A percentile compares a stretch with the other conserved stretches of the same genome.
Evolutionary conservation across 2,797 vertebrate species (phyloP).

Genomic region (Siniperca obscura): DNA sequence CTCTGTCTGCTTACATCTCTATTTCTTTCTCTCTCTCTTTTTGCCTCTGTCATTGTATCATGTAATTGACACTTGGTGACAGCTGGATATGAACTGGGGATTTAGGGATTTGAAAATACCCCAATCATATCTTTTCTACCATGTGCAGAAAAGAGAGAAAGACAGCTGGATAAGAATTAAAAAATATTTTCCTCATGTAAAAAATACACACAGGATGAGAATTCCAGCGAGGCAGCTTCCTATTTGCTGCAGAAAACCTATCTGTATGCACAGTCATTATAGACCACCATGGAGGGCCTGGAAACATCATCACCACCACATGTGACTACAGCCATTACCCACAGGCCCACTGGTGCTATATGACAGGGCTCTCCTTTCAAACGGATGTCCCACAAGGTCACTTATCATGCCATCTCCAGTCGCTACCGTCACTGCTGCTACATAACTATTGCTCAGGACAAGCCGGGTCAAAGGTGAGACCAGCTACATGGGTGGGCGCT

Average conservation of each 20-base stretch:
- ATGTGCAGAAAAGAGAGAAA: background rate
- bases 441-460: slow-evolving; percentile 34
- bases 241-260: slow-evolving; percentile 40
- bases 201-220: slow-evolving; percentile 3
- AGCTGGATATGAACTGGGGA: slow-evolving; percentile 70
- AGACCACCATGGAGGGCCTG: slow-evolving; percentile 58
- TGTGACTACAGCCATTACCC: slow-evolving; percentile 52
- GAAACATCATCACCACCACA: slow-evolving; percentile 57
- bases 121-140: slow-evolving; percentile 29
- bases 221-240: slow-evolving; percentile 23
- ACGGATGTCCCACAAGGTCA: slow-evolving; percentile 50
- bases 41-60: slow-evolving; percentile 57
- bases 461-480: slow-evolving; percentile 69
- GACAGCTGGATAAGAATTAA: slow-evolving; percentile 4
- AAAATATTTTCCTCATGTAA: background rate
- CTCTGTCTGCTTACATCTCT: slow-evolving; percentile 48
- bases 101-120: slow-evolving; percentile 58
- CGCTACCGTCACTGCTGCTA: slow-evolving; percentile 28
- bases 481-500: slow-evolving; percentile 73
- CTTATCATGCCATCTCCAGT: slow-evolving; percentile 51
- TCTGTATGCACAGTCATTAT: slow-evolving; percentile 4
- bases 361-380: slow-evolving; percentile 67
- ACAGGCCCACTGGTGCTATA: slow-evolving; percentile 41
- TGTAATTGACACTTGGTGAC: slow-evolving; percentile 74
- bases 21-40: slow-evolving; percentile 29